Evolutionary conservation across 2,888 invertebrate species (phyloP).

Genomic region (Molorchus minor): DNA sequence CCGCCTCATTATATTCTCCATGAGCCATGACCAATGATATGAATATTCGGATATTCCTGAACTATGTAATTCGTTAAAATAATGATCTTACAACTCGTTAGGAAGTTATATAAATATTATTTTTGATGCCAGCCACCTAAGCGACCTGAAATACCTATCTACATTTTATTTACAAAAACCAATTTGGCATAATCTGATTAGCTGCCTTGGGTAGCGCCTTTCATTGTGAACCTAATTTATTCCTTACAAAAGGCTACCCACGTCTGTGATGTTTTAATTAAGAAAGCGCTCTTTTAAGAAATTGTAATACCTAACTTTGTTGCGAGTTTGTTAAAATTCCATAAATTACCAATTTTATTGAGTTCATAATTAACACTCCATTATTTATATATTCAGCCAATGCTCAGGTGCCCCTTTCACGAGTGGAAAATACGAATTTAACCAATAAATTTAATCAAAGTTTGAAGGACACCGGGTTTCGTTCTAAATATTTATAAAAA

Average conservation of each 20-base stretch:
- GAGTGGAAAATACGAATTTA: too few relatives aligned
- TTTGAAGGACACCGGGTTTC: too few relatives aligned
- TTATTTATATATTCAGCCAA: constrained; percentile 24
- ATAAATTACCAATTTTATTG: constrained; percentile 31
- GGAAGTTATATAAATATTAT: constrained; percentile 2
- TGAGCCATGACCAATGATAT: neutral
- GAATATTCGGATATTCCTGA: neutral
- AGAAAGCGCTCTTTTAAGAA: constrained; percentile 23
- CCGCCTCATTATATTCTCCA: neutral
- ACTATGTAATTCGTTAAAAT: neutral
- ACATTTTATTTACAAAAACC: constrained; percentile 22
- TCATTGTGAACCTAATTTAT: constrained; percentile 39
- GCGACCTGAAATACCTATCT: constrained; percentile 20
- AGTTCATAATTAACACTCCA: constrained; percentile 12
- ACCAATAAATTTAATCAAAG: too few relatives aligned
- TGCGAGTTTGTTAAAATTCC: constrained; percentile 27
- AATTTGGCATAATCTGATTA: constrained; percentile 43
- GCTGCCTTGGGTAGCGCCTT: constrained; percentile 27
- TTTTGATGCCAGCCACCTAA: constrained; percentile 8
- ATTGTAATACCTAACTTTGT: constrained; percentile 23
- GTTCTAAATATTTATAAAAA: too few relatives aligned
- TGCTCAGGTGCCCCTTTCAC: too few relatives aligned
- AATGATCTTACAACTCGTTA: constrained; percentile 1
- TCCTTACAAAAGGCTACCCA: constrained; percentile 37
- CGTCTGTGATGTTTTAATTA: constrained; percentile 43